Percentiles rank a stretch among this genome's conserved stretches.
These are phyloP conservation scores for Eleginops maclovinus DNA, from an alignment of 2,113 vertebrate genomes.

Conservation along the genomic window DNA sequence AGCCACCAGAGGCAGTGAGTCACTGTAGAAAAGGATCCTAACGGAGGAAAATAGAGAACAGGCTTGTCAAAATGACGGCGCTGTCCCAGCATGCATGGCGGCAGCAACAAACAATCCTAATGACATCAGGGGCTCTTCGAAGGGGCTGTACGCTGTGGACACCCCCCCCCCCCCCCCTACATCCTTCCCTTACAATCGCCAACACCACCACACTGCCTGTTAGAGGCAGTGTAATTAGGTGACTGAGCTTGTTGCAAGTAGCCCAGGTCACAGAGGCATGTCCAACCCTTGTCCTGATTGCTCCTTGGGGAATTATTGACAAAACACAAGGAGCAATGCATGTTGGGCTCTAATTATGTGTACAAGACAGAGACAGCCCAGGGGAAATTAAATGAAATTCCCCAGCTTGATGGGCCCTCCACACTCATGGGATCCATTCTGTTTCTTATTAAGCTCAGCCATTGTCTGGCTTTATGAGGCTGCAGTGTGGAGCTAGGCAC, in stretches of 20 bases:
- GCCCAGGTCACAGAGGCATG: constrained; percentile 95
- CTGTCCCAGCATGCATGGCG: constrained; percentile 69
- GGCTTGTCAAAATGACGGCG: constrained; percentile 60
- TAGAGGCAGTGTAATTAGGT: constrained; percentile 93
- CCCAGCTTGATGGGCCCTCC: constrained; percentile 93
- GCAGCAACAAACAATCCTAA: constrained; percentile 75
- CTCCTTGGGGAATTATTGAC: constrained; percentile 96
- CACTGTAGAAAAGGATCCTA: constrained; percentile 50
- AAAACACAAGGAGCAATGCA: constrained; percentile 95
- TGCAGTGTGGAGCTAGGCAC: constrained; percentile 82
- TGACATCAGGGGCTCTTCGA: constrained; percentile 66
- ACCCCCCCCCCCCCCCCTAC: constrained; percentile 67
- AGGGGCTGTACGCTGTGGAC: constrained; percentile 45
- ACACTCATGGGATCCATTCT: constrained; percentile 94
- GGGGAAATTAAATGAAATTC: constrained; percentile 99
- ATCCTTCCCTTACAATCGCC: constrained; percentile 78
- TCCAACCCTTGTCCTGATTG: constrained; percentile 97
- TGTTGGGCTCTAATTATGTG: constrained; percentile 98
- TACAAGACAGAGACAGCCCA: constrained; percentile 94
- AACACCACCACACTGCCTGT: constrained; percentile 87
- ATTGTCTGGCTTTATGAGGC: constrained; percentile 95
- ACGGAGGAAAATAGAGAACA: constrained; percentile 62
- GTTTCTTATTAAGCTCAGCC: constrained; percentile 97
- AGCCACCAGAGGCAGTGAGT: constrained; percentile 48
- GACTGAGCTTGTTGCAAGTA: constrained; percentile 90